These are phyloP conservation scores for Piprites chloris DNA, from an alignment of 2,113 vertebrate genomes.

Conservation along the genomic window DNA sequence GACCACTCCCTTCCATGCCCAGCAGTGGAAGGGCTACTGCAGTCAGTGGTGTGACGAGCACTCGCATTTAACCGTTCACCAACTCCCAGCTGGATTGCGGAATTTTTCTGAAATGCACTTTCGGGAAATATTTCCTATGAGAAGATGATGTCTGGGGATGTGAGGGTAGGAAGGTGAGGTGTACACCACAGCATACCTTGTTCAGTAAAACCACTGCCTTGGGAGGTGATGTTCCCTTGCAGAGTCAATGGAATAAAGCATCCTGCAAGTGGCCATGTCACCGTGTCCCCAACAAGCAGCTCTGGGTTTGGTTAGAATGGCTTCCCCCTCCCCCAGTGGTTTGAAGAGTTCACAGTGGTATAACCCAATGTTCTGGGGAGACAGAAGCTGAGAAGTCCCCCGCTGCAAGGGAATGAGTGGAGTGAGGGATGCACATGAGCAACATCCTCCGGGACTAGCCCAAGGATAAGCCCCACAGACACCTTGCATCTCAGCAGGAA, in stretches of 20 bases:
- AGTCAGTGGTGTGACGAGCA: slow-evolving; percentile 13
- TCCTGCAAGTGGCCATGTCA: slow-evolving; percentile 12
- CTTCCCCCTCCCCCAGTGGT: slow-evolving; percentile 57
- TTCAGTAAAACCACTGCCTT: background rate
- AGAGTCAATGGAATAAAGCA: slow-evolving; percentile 20
- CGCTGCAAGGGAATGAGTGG: background rate
- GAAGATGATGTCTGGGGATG: background rate
- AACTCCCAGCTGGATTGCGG: background rate
- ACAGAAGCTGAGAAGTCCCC: slow-evolving; percentile 5
- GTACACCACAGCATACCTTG: slow-evolving; percentile 28
- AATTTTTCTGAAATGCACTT: slow-evolving; percentile 49
- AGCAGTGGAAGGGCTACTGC: slow-evolving; percentile 44
- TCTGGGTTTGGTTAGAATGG: background rate
- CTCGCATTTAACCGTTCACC: background rate
- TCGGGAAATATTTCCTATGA: slow-evolving; percentile 51
- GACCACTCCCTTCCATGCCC: slow-evolving; percentile 50
- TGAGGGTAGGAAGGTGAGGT: slow-evolving; percentile 17
- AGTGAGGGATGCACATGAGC: slow-evolving; percentile 46
- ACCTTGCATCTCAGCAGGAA: background rate
- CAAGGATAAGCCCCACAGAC: slow-evolving; percentile 8
- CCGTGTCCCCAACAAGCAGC: background rate
- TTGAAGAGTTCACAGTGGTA: slow-evolving; percentile 77
- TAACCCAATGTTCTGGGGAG: slow-evolving; percentile 33
- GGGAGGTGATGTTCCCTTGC: background rate
- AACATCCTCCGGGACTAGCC: slow-evolving; percentile 12